Evolutionary conservation across 2,113 vertebrate species (phyloP).

Genomic region (Bubo scandiacus): DNA sequence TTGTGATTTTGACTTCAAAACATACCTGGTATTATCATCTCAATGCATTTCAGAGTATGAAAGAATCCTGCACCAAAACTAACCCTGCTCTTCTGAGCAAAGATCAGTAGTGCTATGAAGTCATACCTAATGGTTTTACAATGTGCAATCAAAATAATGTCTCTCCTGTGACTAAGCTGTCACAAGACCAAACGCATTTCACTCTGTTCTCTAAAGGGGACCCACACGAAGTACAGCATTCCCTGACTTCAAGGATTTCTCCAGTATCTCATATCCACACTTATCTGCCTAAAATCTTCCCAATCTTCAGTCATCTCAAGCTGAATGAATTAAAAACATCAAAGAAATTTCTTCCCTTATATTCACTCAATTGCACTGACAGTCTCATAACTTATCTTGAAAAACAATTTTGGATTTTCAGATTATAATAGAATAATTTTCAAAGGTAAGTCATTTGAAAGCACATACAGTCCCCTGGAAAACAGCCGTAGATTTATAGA

Average conservation of each 20-base stretch:
- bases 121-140: conserved; percentile 3
- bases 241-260: not conserved
- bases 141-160: not conserved
- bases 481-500: not conserved
- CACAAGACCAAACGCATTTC: not conserved
- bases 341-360: not conserved
- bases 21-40: not conserved
- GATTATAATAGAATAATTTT: not conserved
- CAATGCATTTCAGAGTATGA: not conserved
- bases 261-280: not conserved
- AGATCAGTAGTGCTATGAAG: not conserved
- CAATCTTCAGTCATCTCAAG: not conserved
- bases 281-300: not conserved
- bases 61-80: not conserved
- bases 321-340: not conserved
- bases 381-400: not conserved
- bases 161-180: not conserved
- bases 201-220: not conserved
- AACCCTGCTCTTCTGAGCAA: not conserved
- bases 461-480: not conserved
- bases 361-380: not conserved
- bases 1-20: not conserved
- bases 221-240: not conserved
- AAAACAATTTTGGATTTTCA: not conserved
- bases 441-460: not conserved